Evolutionary conservation across 64 coral and sea anemone genomes (phyloP), one percentile per base, ranked within the genome.

Genomic region (Pocillopora damicornis): DNA sequence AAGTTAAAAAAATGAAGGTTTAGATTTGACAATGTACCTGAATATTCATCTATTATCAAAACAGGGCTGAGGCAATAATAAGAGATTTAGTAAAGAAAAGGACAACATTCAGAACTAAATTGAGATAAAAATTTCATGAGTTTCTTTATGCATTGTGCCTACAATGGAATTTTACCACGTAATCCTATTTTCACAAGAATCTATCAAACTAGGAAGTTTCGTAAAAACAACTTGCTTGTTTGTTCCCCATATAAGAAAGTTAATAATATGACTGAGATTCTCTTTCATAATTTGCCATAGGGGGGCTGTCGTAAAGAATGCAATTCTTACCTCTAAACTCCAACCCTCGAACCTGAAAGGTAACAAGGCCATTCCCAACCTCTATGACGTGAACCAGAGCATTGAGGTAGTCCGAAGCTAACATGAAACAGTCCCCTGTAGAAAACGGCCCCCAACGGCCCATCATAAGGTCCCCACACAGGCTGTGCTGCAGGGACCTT

Each of bases 331-430:
- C 96, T 82, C 96, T 89, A 58, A 98, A 98, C 62, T 98, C 96
- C 17, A 98, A 75, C 17, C 96, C 96, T 66, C 96, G 90, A 13
- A 98, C 90, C 73, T 98, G 96, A 80, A 98, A 98, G 1, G 96
- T 98, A 25, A 98, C 96, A 57, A 98, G 82, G 1, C 96, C 96
- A 81, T 98, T 98, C 18, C 96, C 96, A 26, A 98, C 96, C 60
- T 98, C 96, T 59, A 98, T 92, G 56, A 98, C 95, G n/a, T 98
- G 96, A 26, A 98, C 96, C 82, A 98, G 63, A 18, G 96, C 96
- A 34, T 98, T 98, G 0, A 98, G 64, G 62, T 98, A 94, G 79
- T 98, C 96, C 79, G 96, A 98, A 4, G 96, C 96, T 37, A 98
- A 73, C 11, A 98, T 93, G 82, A 98, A 98, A 83, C 96, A 98